Percentiles rank a stretch among this genome's conserved stretches.
Evolutionary conservation across 2,113 vertebrate genomes (phyloP).

Genomic region (Rana temporaria): DNA sequence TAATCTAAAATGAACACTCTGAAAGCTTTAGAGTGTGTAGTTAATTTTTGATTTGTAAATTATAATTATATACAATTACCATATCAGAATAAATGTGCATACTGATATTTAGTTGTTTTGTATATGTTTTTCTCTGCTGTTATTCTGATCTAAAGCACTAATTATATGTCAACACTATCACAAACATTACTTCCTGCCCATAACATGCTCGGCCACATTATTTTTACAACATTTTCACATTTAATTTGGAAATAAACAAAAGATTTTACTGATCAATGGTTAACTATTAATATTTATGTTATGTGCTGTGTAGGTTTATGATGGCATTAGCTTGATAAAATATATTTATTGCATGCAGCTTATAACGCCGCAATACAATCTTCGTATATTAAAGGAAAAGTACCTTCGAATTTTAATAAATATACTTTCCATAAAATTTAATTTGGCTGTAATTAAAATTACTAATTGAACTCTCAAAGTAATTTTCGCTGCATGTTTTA

Average conservation of each 20-base stretch:
- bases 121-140: neutral
- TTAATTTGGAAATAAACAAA: neutral
- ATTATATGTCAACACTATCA: neutral
- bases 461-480: conserved; percentile 9
- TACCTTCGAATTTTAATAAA: conserved; percentile 1
- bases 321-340: conserved; percentile 15
- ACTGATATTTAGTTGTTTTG: neutral
- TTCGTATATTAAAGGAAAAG: neutral
- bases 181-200: neutral
- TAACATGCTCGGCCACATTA: neutral
- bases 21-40: neutral
- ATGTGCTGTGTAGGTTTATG: conserved; percentile 9
- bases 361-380: neutral
- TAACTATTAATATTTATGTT: conserved; percentile 13
- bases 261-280: neutral
- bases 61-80: neutral
- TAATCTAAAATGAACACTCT: neutral
- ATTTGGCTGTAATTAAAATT: conserved; percentile 26
- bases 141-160: neutral
- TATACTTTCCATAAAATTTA: conserved; percentile 4
- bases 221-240: no score
- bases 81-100: neutral
- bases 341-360: conserved; percentile 6
- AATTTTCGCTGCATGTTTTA: conserved; percentile 13
- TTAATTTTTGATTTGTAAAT: neutral